These are phyloP conservation scores for Fulmarus glacialis DNA, from an alignment of 2,113 vertebrate genomes.

Conservation along the genomic window DNA sequence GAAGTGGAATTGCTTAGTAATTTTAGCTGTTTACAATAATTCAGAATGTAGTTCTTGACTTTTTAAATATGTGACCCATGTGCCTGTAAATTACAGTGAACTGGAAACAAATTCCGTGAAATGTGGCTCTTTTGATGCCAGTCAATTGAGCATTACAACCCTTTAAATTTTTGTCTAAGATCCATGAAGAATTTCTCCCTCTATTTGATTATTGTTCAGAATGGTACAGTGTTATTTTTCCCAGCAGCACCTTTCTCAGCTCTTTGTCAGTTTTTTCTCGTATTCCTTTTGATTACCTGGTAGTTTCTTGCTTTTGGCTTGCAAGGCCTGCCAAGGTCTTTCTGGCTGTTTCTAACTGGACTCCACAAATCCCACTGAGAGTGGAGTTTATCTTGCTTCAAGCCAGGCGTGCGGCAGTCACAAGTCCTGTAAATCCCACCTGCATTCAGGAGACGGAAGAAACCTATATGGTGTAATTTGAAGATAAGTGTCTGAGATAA, in stretches of 20 bases:
- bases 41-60: not conserved
- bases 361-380: not conserved
- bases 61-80: not conserved
- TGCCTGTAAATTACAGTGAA: not conserved
- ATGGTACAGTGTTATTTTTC: not conserved
- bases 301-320: not conserved
- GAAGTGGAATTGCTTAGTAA: not conserved
- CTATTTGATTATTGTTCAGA: not conserved
- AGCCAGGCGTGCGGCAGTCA: not conserved
- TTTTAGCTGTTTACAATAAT: not conserved
- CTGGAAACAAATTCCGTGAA: not conserved
- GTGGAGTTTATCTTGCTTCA: not conserved
- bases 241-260: not conserved
- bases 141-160: not conserved
- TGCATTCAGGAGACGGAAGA: not conserved
- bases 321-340: not conserved
- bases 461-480: not conserved
- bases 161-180: not conserved
- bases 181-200: not conserved
- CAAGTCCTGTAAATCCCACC: not conserved
- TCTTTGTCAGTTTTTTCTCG: not conserved
- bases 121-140: not conserved
- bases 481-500: not conserved
- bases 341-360: not conserved
- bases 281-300: not conserved